phyloP scores from a whole-genome alignment of 2,888 invertebrate species.

The Cinara cedri region DNA sequence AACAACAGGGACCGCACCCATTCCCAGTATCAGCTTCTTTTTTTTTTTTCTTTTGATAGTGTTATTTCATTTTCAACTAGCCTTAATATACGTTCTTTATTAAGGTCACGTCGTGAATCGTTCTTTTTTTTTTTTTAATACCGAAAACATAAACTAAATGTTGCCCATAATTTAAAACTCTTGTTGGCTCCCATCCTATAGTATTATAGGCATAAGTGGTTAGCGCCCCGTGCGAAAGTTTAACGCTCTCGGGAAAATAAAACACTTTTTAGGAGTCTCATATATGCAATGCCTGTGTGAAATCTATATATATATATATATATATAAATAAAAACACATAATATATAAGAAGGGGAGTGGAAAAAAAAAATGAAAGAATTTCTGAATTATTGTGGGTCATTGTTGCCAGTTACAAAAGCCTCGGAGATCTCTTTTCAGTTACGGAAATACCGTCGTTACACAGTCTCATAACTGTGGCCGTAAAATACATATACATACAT shows the following conservation, averaged over 20 bases:
- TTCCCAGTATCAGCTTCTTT: too few relatives aligned
- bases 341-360: not conserved
- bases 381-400: conserved; percentile 43
- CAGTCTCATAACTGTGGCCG: conserved; percentile 19
- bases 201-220: not conserved
- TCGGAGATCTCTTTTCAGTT: conserved; percentile 40
- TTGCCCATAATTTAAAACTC: conserved; percentile 20
- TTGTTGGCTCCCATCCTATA: conserved; percentile 4
- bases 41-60: too few relatives aligned
- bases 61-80: not conserved
- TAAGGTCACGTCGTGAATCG: not conserved
- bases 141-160: not conserved
- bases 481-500: too few relatives aligned
- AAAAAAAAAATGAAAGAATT: conserved; percentile 24
- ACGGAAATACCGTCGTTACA: conserved; percentile 50
- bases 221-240: not conserved
- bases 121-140: not conserved
- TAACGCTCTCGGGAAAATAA: not conserved
- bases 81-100: not conserved
- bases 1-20: too few relatives aligned
- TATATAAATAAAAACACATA: not conserved
- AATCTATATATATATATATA: conserved; percentile 33
- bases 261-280: conserved; percentile 15
- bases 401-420: conserved; percentile 48
- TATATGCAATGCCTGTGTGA: not conserved